Base-by-base conservation (phyloP, 2,888 invertebrate species). In the Mayetiola destructor region DNA sequence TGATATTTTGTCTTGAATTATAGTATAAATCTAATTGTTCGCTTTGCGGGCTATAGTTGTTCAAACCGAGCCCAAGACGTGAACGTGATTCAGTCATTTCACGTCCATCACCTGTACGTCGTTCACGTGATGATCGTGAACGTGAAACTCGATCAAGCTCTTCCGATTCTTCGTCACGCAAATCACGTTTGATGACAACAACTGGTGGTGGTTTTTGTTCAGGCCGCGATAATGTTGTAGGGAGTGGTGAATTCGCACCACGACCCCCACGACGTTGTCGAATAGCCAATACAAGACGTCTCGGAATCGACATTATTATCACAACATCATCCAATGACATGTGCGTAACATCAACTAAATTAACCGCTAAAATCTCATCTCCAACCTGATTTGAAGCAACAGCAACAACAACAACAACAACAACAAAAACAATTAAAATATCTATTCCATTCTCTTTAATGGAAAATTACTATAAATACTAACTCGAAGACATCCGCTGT, bases 291-390 rank as follows among this genome's bases (percentile, higher is more conserved):
- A 97, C 85, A 67, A 99, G 78, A 64, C 97, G 81, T 67, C 95
- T 81, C 6, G 99, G 97, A 75, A 99, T 99, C 67, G 95, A 95
- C 93, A 99, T 96, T 66, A 97, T 92, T 67, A 97, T 93, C 64
- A 99, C 99, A 61, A 99, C 99, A 73, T 99, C 99, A 73, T 99
- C 97, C 66, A 99, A 77, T 63, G 93, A 92, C 95, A 97, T 97
- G 67, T 89, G 84, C 62, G 93, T 88, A 63, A 99, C 97, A 71
- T 96, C 95, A 63, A 99, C 97, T 68, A 95, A 78, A 75, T 99
- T 99, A 59, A 99, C 96, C 36, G 95, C 94, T 64, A 99, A 76
- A 68, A 99, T 96, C 77, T 99, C 97, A 74, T 99, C 97, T 52
- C 96, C 96, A 56, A 97, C 95, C 79, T 86, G 37, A 37, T 14